phyloP scores from a whole-genome alignment of 2,113 vertebrate genomes.

The Marcusenius ussheri region DNA sequence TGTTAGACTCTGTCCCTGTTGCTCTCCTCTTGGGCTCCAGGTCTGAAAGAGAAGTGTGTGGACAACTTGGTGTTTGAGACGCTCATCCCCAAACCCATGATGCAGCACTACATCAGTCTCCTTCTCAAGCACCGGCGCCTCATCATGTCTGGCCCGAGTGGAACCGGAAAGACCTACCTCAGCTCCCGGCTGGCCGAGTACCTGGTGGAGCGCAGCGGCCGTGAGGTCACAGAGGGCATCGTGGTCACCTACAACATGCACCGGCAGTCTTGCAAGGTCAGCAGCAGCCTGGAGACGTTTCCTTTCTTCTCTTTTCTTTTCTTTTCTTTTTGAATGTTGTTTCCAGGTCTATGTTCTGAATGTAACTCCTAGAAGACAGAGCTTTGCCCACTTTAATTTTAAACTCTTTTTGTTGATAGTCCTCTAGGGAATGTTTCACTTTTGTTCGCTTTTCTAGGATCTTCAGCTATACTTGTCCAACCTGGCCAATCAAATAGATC shows the following conservation, averaged over 20 bases:
- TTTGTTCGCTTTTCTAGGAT: conserved; percentile 60
- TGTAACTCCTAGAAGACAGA: background rate
- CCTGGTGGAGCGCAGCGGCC: conserved; percentile 87
- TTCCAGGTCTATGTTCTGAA: background rate
- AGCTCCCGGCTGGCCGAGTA: conserved; percentile 87
- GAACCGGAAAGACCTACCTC: conserved; percentile 89
- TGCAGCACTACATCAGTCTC: conserved; percentile 95
- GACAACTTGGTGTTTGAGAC: conserved; percentile 95
- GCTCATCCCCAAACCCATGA: conserved; percentile 94
- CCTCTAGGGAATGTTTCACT: background rate
- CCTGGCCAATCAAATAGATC: conserved; percentile 91
- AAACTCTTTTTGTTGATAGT: background rate
- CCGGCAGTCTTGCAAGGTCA: conserved; percentile 94
- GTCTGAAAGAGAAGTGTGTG: conserved; percentile 92
- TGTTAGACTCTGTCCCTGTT: background rate
- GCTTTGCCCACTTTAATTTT: background rate
- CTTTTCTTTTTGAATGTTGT: background rate
- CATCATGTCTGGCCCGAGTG: conserved; percentile 87
- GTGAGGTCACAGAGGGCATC: conserved; percentile 77
- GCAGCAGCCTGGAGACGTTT: background rate
- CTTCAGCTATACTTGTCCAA: conserved; percentile 93
- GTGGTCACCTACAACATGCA: conserved; percentile 96
- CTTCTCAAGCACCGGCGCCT: conserved; percentile 90
- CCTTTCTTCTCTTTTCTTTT: too few species aligned
- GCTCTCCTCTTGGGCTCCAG: conserved; percentile 46